Conservation (phyloP, 1,140 invertebrate species). For the Euwallacea similis region DNA sequence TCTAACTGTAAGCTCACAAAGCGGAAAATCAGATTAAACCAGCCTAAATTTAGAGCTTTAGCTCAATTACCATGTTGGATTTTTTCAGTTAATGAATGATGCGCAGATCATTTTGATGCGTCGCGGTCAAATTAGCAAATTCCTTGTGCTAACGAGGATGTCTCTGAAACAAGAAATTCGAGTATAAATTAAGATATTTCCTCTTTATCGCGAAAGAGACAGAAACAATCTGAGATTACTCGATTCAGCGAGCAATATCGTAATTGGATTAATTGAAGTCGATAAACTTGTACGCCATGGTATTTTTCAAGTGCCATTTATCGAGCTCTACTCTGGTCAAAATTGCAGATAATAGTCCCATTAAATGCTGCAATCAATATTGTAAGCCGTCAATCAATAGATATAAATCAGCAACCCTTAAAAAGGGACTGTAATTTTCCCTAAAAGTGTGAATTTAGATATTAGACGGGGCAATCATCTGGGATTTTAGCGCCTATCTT, state of each 20-base stretch:
- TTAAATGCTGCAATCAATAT: too few species aligned
- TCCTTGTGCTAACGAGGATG: too few species aligned
- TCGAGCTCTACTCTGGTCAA: too few species aligned
- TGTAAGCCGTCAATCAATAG: neutral
- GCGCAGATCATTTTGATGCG: too few species aligned
- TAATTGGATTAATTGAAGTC: constrained; percentile 3
- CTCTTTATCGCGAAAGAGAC: neutral
- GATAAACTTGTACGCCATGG: neutral
- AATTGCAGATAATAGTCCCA: too few species aligned
- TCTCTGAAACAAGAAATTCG: neutral
- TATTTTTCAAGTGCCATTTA: too few species aligned
- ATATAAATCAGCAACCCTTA: constrained; percentile 2
- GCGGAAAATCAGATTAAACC: too few species aligned
- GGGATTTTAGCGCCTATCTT: neutral
- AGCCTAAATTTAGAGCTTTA: too few species aligned
- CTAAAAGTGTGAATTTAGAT: constrained; percentile 4
- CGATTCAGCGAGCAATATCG: neutral
- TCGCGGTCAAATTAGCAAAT: too few species aligned
- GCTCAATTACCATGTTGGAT: too few species aligned
- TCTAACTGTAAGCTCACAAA: too few species aligned
- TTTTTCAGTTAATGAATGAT: too few species aligned
- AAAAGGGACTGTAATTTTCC: neutral
- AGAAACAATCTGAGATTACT: neutral
- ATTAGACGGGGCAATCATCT: neutral
- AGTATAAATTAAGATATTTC: neutral